Base-by-base conservation (phyloP, 2,888 invertebrate species). In the Morinoia aosen region DNA sequence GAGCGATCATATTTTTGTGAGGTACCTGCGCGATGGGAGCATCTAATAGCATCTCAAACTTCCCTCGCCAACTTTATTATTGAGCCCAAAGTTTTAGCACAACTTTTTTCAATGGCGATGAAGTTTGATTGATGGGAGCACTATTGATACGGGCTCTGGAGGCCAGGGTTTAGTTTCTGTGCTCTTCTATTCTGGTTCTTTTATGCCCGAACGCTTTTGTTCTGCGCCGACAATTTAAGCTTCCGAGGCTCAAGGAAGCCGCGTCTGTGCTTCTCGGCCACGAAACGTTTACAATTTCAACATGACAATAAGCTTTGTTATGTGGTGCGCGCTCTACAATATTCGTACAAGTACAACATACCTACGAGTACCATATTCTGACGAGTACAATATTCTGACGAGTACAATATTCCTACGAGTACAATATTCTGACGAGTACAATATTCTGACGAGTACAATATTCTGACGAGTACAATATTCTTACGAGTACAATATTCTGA, bases 41-140 rank as follows among this genome's bases (percentile, higher is more conserved):
- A 76, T 76, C 76, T 76, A 76, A 76, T 76, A 76, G 76, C 76
- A 76, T 76, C 76, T 76, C 76, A 7, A 76, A 76, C 76, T 76
- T 76, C 33, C 76, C 76, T 76, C 76, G 76, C 76, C 76, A 76
- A 76, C 76, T 76, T 76, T 76, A 19, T 76, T 76, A 76, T 76
- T 76, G 76, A 76, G 76, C 76, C 76, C 76, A 25, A 76, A 76
- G 76, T 76, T 76, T 76, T 76, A 76, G 76, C 76, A 76, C 76
- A 33, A 76, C 76, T 76, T 76, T 76, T 76, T 76, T 76, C 76
- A 76, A 76, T 76, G 76, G 76, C 76, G 76, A 76, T 76, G 76
- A 76, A 76, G 76, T 76, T 76, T 76, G 76, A 76, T 33, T 76
- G 76, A 76, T 76, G 76, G 19, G 76, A 76, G 76, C 76, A 76